These are phyloP conservation scores for Agonum fuliginosum DNA, from an alignment of 2,888 invertebrate genomes.

Conservation along the genomic window DNA sequence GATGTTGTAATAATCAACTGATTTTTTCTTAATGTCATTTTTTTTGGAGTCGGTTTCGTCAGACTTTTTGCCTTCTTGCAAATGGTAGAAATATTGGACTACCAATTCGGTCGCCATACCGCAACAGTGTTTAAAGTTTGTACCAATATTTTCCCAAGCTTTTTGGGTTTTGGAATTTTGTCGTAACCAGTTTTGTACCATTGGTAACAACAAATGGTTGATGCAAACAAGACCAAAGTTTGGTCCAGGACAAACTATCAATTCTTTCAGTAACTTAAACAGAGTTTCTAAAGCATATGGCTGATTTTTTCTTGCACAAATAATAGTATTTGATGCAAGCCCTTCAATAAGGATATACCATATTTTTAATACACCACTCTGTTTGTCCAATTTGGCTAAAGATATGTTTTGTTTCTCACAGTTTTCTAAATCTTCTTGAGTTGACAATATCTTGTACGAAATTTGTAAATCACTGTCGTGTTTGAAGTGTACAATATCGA, in stretches of 20 bases:
- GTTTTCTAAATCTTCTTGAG: conserved; percentile 71
- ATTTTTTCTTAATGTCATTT: conserved; percentile 68
- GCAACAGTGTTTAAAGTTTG: conserved; percentile 96
- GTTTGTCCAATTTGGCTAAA: conserved; percentile 82
- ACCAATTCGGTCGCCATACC: conserved; percentile 94
- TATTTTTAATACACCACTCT: conserved; percentile 89
- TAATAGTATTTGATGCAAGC: conserved; percentile 85
- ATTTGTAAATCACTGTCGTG: conserved; percentile 81
- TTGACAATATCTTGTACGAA: conserved; percentile 78
- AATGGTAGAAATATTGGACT: conserved; percentile 87
- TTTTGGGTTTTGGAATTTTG: conserved; percentile 78
- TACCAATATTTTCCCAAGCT: conserved; percentile 85
- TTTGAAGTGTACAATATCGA: conserved; percentile 75
- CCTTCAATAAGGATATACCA: conserved; percentile 94
- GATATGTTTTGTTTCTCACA: conserved; percentile 75
- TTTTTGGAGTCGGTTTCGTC: conserved; percentile 64
- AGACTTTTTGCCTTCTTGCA: conserved; percentile 77
- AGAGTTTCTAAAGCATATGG: conserved; percentile 91
- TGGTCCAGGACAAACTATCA: conserved; percentile 87
- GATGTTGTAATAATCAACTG: conserved; percentile 65
- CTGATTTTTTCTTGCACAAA: conserved; percentile 85
- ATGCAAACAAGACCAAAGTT: conserved; percentile 94
- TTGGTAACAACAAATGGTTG: conserved; percentile 92
- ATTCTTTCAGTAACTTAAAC: conserved; percentile 87
- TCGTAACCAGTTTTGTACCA: conserved; percentile 94